These are phyloP conservation scores for Balearica regulorum DNA, from an alignment of 2,797 vertebrate species.

Conservation along the genomic window DNA sequence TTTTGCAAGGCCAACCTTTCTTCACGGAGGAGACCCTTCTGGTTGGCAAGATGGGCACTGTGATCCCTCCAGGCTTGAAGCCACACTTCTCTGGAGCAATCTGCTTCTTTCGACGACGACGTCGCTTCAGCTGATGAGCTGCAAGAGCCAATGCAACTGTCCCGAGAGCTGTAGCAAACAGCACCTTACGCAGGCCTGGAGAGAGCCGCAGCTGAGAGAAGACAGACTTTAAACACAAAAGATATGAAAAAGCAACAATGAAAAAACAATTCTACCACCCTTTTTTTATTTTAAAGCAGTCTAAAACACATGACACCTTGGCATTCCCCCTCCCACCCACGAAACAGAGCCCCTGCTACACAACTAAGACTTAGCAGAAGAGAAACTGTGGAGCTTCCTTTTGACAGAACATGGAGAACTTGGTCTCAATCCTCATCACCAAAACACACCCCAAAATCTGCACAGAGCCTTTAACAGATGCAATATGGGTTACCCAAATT, in stretches of 20 bases:
- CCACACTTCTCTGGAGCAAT: slow-evolving; percentile 71
- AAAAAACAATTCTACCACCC: neutral
- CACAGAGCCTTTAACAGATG: neutral
- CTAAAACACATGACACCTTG: neutral
- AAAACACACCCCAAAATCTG: neutral
- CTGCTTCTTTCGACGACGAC: slow-evolving; percentile 90
- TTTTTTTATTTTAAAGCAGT: neutral
- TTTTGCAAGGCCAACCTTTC: slow-evolving; percentile 79
- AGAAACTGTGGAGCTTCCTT: neutral
- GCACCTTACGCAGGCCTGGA: slow-evolving; percentile 92
- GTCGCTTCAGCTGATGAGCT: slow-evolving; percentile 93
- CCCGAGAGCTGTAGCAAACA: slow-evolving; percentile 95
- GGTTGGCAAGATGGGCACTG: slow-evolving; percentile 82
- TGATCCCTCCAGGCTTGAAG: slow-evolving; percentile 79
- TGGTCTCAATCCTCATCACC: neutral
- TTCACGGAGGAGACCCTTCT: slow-evolving; percentile 85
- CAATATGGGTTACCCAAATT: neutral
- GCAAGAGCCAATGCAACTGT: slow-evolving; percentile 94
- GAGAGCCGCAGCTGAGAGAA: slow-evolving; percentile 92
- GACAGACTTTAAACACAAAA: slow-evolving; percentile 76
- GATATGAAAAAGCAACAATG: neutral
- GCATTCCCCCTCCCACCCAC: neutral
- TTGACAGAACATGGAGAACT: neutral
- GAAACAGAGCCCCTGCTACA: neutral
- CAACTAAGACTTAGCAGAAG: neutral